Base-by-base conservation (phyloP, 2,888 invertebrate species). In the Junonia oenone region DNA sequence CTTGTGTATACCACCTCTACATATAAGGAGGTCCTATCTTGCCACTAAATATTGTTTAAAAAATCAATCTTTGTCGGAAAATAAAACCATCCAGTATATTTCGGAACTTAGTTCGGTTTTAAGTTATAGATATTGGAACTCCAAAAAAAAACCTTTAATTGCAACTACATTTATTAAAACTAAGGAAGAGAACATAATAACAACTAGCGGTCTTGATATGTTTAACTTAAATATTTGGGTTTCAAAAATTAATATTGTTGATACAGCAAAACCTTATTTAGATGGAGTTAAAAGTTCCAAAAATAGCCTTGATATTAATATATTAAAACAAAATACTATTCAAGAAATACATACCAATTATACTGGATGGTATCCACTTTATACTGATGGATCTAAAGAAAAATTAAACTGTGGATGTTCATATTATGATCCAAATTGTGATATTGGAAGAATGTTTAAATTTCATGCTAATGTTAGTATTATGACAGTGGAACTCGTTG, bases 401-500 rank as follows among this genome's bases (percentile, higher is more conserved):
- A 40, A 40, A 40, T 11, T 40, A 19, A 40, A 40, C n/a, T 17
- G 17, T 22, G 9, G 40, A 40, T 40, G 17, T 19, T 17, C 40
- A 19, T 40, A 40, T 19, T 40, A 40, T 22, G 40, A 40, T 51
- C 31, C 46, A 56, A 51, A 51, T 40, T 47, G 9, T 45, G 6
- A 35, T 35, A 13, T 35, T 13, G 33, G 33, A 35, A 13, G 3
- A 35, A 35, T 35, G 33, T 35, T 35, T 35, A 35, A 35, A 6
- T 35, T 35, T 35, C n/a, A 13, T 38, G 9, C 27, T 22, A 22
- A 56, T 31, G 26, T 56, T 11, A 26, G 38, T 9, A 56, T 56
- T 40, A 56, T 47, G 56, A 47, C 56, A 15, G 22, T 47, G 27
- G 56, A 51, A 47, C 47, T 56, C 31, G 37, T 56, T 51, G 51